phyloP scores from a whole-genome alignment of 1,140 invertebrate genomes.

The Calephelis nemesis region DNA sequence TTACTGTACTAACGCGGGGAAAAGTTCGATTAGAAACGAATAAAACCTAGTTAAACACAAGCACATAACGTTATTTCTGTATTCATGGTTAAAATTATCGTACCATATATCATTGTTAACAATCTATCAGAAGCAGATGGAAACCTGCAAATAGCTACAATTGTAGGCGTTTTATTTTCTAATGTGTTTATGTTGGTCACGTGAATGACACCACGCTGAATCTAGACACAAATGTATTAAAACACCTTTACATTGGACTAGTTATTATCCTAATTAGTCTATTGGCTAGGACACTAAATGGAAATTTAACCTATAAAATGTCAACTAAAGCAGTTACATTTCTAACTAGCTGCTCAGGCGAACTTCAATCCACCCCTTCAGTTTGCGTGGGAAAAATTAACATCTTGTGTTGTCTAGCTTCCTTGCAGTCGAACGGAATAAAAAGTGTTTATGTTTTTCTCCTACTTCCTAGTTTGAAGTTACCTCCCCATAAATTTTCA shows the following conservation, averaged over 20 bases:
- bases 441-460: no score
- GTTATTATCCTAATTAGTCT: not conserved
- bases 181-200: constrained; percentile 16
- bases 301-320: no score
- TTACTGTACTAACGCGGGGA: no score
- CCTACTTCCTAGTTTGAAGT: no score
- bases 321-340: no score
- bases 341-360: no score
- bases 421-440: no score
- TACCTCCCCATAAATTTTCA: no score
- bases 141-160: constrained; percentile 21
- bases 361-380: no score
- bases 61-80: not conserved
- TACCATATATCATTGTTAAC: constrained; percentile 7
- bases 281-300: no score
- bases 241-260: not conserved
- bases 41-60: not conserved
- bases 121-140: constrained; percentile 16
- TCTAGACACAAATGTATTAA: constrained; percentile 17
- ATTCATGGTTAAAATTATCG: constrained; percentile 4
- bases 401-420: no score
- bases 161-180: constrained; percentile 21
- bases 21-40: not conserved
- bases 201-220: constrained; percentile 12
- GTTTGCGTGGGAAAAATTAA: no score